Conservation (phyloP, 2,888 invertebrate genomes). For the Lobophora halterata region DNA sequence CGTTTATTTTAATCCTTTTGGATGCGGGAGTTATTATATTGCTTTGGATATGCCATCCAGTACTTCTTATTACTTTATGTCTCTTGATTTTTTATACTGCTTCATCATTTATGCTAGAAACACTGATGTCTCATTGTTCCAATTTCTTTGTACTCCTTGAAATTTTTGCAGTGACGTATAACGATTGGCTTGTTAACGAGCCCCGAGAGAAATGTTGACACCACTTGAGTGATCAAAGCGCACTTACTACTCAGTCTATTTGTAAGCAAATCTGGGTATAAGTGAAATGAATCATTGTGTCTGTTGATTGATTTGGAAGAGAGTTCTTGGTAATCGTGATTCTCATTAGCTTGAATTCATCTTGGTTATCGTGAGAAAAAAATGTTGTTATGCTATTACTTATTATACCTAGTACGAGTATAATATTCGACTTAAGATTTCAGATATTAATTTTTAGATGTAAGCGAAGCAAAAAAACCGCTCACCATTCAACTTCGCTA, state of each 20-base stretch:
- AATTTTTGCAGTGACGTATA: conserved; percentile 36
- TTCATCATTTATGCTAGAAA: too few species aligned
- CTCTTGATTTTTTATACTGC: conserved; percentile 16
- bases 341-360: too few species aligned
- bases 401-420: too few species aligned
- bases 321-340: conserved; percentile 14
- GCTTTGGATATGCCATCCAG: conserved; percentile 5
- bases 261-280: conserved; percentile 46
- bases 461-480: too few species aligned
- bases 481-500: too few species aligned
- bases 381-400: too few species aligned
- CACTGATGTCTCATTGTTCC: too few species aligned
- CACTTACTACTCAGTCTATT: conserved; percentile 47
- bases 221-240: conserved; percentile 64
- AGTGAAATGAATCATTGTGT: conserved; percentile 19
- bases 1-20: too few species aligned
- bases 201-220: conserved; percentile 65
- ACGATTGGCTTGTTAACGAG: conserved; percentile 72
- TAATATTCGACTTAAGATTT: too few species aligned
- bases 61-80: conserved; percentile 11
- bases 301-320: conserved; percentile 18
- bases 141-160: background rate
- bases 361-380: too few species aligned
- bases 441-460: too few species aligned
- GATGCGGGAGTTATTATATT: background rate